phyloP scores from a whole-genome alignment of 2,888 invertebrate species.

The Stomorhina lunata region DNA sequence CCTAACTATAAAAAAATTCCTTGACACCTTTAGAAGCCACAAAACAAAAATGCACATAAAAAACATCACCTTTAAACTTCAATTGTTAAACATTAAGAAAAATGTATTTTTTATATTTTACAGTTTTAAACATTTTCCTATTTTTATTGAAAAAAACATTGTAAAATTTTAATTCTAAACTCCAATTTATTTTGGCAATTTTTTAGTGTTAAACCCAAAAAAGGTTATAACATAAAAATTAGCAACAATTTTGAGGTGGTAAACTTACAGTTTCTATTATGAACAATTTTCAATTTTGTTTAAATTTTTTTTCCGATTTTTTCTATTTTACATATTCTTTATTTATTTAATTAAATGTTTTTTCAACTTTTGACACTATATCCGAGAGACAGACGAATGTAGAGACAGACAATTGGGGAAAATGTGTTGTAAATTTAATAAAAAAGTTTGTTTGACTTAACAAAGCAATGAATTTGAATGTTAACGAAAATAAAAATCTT shows the following conservation, averaged over 20 bases:
- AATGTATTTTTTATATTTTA: not conserved
- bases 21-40: slow-evolving; percentile 42
- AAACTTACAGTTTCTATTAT: slow-evolving; percentile 6
- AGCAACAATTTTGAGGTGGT: slow-evolving; percentile 25
- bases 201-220: slow-evolving; percentile 35
- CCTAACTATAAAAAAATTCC: slow-evolving; percentile 37
- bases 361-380: slow-evolving; percentile 60
- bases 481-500: slow-evolving; percentile 5
- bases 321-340: not conserved
- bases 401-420: not conserved
- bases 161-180: not conserved
- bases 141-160: not conserved
- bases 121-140: slow-evolving; percentile 16
- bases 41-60: slow-evolving; percentile 24
- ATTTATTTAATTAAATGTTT: slow-evolving; percentile 63
- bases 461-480: slow-evolving; percentile 20
- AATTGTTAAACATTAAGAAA: slow-evolving; percentile 22
- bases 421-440: slow-evolving; percentile 12
- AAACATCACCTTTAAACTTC: slow-evolving; percentile 47
- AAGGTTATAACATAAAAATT: slow-evolving; percentile 24
- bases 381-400: slow-evolving; percentile 14
- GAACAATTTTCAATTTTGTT: slow-evolving; percentile 14
- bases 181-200: slow-evolving; percentile 37
- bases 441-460: slow-evolving; percentile 36
- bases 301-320: not conserved